These are phyloP conservation scores for Ophiothrix spiculata DNA, from an alignment of 35 echinoderm and acorn worm species.

Conservation along the genomic window DNA sequence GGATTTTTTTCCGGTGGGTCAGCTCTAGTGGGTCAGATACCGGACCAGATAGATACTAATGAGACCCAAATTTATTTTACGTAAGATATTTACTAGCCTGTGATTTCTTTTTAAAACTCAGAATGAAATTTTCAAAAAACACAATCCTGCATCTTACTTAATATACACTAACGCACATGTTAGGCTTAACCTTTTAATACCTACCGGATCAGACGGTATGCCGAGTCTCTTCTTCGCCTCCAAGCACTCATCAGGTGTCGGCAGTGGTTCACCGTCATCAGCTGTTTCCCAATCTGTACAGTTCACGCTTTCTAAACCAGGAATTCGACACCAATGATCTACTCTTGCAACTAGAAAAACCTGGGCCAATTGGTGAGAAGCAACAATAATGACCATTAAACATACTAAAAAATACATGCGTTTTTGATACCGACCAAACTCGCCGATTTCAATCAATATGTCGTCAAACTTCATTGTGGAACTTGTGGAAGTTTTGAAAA, in stretches of 20 bases:
- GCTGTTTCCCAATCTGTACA: not conserved
- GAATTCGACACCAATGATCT: slow-evolving; percentile 36
- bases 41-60: no score
- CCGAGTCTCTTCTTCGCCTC: not conserved
- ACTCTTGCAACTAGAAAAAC: slow-evolving; percentile 35
- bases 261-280: not conserved
- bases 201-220: no score
- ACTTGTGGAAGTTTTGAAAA: no score
- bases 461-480: slow-evolving; percentile 35
- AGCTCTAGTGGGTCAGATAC: no score
- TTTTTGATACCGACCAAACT: slow-evolving; percentile 41
- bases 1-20: no score
- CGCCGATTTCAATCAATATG: slow-evolving; percentile 21
- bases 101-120: no score
- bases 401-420: slow-evolving; percentile 29
- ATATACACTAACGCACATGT: no score
- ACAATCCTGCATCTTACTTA: no score
- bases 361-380: slow-evolving; percentile 24
- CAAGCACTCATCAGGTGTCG: not conserved
- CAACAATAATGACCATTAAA: slow-evolving; percentile 18
- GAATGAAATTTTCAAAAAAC: no score
- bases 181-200: no score
- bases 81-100: no score
- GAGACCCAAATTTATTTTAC: no score
- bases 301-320: not conserved